These are phyloP conservation scores for Diplosoma virens DNA, from an alignment of 23 tunicate species.

Conservation along the genomic window DNA sequence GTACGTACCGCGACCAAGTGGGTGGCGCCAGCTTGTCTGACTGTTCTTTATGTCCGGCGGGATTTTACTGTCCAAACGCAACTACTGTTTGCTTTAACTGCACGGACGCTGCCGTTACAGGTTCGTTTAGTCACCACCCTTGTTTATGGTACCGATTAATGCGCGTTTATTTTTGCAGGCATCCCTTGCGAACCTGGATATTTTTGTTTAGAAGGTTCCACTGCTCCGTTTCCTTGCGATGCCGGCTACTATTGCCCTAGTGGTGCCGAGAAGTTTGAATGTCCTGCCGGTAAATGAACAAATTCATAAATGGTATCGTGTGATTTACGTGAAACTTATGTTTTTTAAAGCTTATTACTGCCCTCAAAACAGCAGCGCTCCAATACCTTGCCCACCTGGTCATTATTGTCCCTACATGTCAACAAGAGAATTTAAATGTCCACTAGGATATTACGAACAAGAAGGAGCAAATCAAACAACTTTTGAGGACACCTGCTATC, in stretches of 20 bases:
- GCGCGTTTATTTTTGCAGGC: constrained; percentile 29
- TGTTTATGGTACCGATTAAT: neutral
- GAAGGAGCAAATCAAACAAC: constrained; percentile 58
- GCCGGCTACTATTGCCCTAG: constrained; percentile 89
- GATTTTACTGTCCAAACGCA: constrained; percentile 84
- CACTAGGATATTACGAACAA: constrained; percentile 71
- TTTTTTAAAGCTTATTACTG: constrained; percentile 41
- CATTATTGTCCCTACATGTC: constrained; percentile 62
- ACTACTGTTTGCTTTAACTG: constrained; percentile 89
- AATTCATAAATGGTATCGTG: too few species aligned
- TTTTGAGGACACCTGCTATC: constrained; percentile 64
- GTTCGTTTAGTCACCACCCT: constrained; percentile 1
- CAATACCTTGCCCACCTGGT: constrained; percentile 73
- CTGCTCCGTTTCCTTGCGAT: constrained; percentile 49
- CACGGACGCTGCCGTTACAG: constrained; percentile 83
- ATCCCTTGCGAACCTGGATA: constrained; percentile 63
- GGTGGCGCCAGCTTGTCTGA: constrained; percentile 39
- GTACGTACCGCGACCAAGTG: constrained; percentile 70
- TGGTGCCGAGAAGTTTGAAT: constrained; percentile 44
- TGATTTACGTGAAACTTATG: too few species aligned
- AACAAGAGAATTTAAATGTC: constrained; percentile 60
- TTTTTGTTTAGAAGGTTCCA: constrained; percentile 79
- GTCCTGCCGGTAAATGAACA: constrained; percentile 82
- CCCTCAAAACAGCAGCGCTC: constrained; percentile 69
- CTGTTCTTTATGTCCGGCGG: constrained; percentile 79